A percentile compares a stretch with the other conserved stretches of the same genome.
phyloP scores from a whole-genome alignment of 1,140 invertebrate genomes.

The Euglossa dilemma region DNA sequence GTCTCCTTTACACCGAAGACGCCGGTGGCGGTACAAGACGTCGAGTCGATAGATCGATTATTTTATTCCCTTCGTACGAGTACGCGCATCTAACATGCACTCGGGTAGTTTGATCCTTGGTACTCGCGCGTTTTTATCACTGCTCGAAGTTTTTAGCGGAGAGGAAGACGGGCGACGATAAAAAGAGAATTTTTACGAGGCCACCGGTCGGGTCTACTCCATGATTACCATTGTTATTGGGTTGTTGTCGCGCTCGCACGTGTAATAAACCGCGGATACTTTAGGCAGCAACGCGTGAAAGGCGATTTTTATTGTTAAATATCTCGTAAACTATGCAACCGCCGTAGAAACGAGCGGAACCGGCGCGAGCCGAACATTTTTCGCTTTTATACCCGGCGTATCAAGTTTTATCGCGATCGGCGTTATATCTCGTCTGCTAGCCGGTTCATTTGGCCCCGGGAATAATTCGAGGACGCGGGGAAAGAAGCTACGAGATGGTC shows the following conservation, averaged over 20 bases:
- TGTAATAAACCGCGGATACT: slow-evolving; percentile 11
- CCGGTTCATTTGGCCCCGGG: no score
- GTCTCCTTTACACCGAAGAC: no score
- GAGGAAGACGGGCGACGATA: neutral
- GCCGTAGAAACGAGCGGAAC: neutral
- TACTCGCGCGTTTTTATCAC: neutral
- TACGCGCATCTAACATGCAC: no score
- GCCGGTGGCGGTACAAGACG: no score
- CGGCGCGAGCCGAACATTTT: neutral
- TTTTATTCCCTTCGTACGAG: no score
- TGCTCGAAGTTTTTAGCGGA: neutral
- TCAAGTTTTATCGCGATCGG: neutral
- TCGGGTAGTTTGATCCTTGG: neutral
- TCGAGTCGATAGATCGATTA: no score
- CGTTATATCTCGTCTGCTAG: neutral
- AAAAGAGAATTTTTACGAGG: neutral
- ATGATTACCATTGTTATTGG: neutral
- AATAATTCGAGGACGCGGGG: no score
- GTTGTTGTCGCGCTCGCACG: neutral
- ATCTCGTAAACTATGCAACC: slow-evolving; percentile 11
- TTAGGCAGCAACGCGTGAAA: neutral
- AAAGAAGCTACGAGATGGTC: no score
- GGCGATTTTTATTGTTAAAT: slow-evolving; percentile 17
- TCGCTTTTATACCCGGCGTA: neutral
- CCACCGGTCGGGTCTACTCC: neutral